phyloP scores from a whole-genome alignment of 2,797 vertebrate genomes.

The Diplodus puntazzo region DNA sequence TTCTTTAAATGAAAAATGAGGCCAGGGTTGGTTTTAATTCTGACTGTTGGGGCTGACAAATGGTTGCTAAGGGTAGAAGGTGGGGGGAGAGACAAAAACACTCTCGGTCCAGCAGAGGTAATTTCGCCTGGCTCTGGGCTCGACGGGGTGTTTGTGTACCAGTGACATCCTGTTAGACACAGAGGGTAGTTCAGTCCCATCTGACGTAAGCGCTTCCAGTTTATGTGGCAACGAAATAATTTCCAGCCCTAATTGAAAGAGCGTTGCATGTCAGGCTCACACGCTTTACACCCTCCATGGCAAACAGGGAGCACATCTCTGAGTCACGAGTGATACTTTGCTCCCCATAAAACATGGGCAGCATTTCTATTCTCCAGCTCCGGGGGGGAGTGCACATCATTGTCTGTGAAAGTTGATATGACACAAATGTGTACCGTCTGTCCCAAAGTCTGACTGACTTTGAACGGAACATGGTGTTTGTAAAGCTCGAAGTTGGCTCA shows the following conservation, averaged over 20 bases:
- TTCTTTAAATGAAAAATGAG: conserved; percentile 22
- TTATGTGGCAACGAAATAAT: conserved; percentile 68
- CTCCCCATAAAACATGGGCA: conserved; percentile 25
- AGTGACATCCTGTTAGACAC: conserved; percentile 66
- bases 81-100: conserved; percentile 55
- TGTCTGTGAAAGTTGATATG: conserved; percentile 60
- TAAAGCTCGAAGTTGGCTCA: conserved; percentile 32
- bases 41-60: conserved; percentile 48
- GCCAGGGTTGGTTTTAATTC: conserved; percentile 35
- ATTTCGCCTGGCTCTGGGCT: conserved; percentile 68
- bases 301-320: conserved; percentile 48
- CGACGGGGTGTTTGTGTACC: conserved; percentile 68
- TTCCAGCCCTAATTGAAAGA: conserved; percentile 70
- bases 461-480: conserved; percentile 45
- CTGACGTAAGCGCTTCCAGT: conserved; percentile 69
- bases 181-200: conserved; percentile 62
- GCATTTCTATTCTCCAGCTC: conserved; percentile 33
- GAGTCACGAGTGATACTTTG: conserved; percentile 19
- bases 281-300: conserved; percentile 30
- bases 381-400: conserved; percentile 33
- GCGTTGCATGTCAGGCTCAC: conserved; percentile 48
- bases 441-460: conserved; percentile 10
- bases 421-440: conserved; percentile 71
- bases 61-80: conserved; percentile 71
- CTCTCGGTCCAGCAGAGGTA: conserved; percentile 53